A percentile compares a stretch with the other conserved stretches of the same genome.
Conservation (phyloP, 2,113 vertebrate genomes). For the Prionailurus viverrinus region DNA sequence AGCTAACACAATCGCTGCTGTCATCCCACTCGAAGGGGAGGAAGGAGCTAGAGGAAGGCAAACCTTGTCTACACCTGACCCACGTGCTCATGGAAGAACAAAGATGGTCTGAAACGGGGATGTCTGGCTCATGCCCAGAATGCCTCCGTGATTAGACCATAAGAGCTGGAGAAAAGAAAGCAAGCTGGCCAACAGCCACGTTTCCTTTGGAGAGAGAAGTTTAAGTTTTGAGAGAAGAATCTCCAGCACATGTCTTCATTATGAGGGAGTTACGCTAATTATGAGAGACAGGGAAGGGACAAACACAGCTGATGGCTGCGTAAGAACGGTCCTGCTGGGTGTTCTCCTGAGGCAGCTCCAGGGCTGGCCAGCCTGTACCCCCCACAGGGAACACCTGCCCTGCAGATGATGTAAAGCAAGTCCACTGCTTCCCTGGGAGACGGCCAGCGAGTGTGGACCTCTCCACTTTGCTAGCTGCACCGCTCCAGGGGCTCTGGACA, state of each 20-base stretch:
- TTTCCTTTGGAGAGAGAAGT: conserved; percentile 2
- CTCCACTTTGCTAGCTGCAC: neutral
- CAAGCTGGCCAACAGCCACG: neutral
- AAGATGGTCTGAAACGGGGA: neutral
- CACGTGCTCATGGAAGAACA: neutral
- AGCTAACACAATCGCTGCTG: neutral
- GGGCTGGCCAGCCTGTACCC: neutral
- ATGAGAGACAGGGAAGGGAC: neutral
- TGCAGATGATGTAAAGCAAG: neutral
- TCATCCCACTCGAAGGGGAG: neutral
- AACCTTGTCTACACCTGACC: neutral
- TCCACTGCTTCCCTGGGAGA: neutral
- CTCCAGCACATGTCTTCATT: neutral
- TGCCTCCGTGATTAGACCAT: neutral
- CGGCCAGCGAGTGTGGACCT: fast-evolving
- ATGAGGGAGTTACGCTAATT: neutral
- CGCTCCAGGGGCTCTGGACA: no score
- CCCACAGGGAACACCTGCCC: neutral
- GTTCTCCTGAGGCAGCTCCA: neutral
- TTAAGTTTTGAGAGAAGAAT: neutral
- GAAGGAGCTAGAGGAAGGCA: neutral
- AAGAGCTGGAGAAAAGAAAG: neutral
- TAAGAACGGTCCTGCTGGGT: neutral
- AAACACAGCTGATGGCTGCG: neutral
- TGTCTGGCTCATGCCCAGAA: neutral